These are phyloP conservation scores for Sabatieria punctata DNA, from an alignment of 2,888 invertebrate genomes.

Conservation along the genomic window DNA sequence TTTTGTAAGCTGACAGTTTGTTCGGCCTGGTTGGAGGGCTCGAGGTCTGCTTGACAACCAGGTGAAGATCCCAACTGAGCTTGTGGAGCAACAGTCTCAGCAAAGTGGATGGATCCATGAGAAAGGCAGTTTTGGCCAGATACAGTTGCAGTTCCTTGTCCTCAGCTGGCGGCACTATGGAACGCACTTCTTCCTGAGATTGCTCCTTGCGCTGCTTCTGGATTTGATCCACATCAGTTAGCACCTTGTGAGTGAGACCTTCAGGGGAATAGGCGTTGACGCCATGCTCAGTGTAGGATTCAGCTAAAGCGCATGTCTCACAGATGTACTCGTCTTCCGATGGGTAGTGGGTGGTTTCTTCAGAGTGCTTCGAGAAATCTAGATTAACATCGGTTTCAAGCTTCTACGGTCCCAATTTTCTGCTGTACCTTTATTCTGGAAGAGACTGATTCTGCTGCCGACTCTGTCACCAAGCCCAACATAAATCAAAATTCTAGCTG, in stretches of 20 bases:
- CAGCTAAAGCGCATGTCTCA: constrained; percentile 21
- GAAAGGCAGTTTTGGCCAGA: too few relatives aligned
- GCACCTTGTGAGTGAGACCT: constrained; percentile 8
- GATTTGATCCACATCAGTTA: constrained; percentile 6
- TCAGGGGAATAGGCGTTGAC: constrained; percentile 1
- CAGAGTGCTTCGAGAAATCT: too few relatives aligned
- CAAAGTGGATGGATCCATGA: constrained; percentile 18
- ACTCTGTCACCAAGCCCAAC: constrained; percentile 46
- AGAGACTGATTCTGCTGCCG: constrained; percentile 44
- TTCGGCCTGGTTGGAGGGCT: too few relatives aligned
- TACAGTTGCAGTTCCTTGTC: too few relatives aligned
- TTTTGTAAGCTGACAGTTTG: too few relatives aligned
- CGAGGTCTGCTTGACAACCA: constrained; percentile 11
- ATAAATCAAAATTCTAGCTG: constrained; percentile 46
- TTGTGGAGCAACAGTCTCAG: constrained; percentile 27
- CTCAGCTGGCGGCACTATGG: too few relatives aligned
- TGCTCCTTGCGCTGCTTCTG: too few relatives aligned
- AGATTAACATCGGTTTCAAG: too few relatives aligned
- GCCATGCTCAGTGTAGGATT: background rate
- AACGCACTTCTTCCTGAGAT: too few relatives aligned
- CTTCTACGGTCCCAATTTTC: too few relatives aligned
- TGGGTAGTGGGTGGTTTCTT: constrained; percentile 7
- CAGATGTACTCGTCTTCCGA: constrained; percentile 29
- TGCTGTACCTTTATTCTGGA: too few relatives aligned
- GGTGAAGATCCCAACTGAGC: constrained; percentile 26